Percentiles rank a stretch among this genome's conserved stretches.
These are phyloP conservation scores for Cerastis rubricosa DNA, from an alignment of 2,888 invertebrate species.

Conservation along the genomic window DNA sequence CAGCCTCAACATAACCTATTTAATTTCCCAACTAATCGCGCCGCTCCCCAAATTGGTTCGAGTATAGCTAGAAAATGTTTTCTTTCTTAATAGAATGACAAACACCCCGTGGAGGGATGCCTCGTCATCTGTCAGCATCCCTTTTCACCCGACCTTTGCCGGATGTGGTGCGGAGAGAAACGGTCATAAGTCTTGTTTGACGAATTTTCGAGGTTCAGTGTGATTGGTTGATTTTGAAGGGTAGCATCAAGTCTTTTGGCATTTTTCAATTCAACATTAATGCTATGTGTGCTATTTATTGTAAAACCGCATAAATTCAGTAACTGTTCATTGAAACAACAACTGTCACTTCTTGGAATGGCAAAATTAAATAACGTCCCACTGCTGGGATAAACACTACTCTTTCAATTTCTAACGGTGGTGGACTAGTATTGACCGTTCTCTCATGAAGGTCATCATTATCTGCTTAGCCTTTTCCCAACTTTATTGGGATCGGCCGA, in stretches of 20 bases:
- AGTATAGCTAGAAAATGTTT: constrained; percentile 77
- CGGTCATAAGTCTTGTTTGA: constrained; percentile 54
- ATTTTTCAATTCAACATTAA: not conserved
- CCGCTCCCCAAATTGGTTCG: constrained; percentile 68
- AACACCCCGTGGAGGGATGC: constrained; percentile 81
- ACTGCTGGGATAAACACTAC: not conserved
- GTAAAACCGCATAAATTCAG: not conserved
- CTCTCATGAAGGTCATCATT: not conserved
- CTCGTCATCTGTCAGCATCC: constrained; percentile 83
- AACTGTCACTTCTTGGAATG: not conserved
- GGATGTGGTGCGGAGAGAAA: constrained; percentile 53
- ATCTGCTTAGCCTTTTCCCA: too few relatives aligned
- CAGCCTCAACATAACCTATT: constrained; percentile 40
- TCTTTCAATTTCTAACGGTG: not conserved
- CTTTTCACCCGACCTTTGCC: constrained; percentile 71
- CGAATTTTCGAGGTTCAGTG: constrained; percentile 16
- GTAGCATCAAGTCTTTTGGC: not conserved
- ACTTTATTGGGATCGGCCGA: too few relatives aligned
- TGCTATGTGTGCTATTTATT: not conserved
- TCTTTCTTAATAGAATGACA: constrained; percentile 86
- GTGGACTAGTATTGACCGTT: not conserved
- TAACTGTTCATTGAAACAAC: not conserved
- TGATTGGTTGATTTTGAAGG: not conserved
- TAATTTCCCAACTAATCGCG: constrained; percentile 67
- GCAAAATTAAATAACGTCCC: not conserved